Evolutionary conservation across 2,797 vertebrate genomes (phyloP), one percentile per base, ranked within the genome.

Genomic region (Crax fasciolata): DNA sequence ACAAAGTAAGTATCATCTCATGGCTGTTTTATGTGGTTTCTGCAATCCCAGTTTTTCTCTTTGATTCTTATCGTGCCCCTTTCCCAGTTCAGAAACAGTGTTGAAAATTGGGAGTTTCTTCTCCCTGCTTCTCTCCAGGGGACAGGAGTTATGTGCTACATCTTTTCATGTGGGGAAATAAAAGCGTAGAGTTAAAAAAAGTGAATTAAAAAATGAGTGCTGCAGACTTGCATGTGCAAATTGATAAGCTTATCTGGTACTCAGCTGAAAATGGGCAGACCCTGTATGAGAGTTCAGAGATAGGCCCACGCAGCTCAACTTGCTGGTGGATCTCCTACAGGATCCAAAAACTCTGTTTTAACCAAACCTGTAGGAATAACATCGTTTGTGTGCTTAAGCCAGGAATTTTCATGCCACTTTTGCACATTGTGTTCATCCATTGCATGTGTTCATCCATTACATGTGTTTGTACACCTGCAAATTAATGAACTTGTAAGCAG

Each of bases 1-100:
- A 93, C 99, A 99, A 98, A 99, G 99, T 99, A 98, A 99, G 99
- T 98, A 98, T 82, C 68, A 15, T 94, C 94, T 93, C 78, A 79
- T 93, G 90, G 70, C 72, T 2, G 0, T 25, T 87, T 76, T 85
- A 51, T 83, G 90, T 87, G 87, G 88, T 90, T 96, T 93, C 77
- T 95, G 62, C 51, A 89, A 90, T 55, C 66, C 61, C 38, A 32
- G 32, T 1, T 35, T 80, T 84, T 86, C n/a, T 0, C 20, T 85
- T 83, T 49, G 16, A 46, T 92, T 86, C n/a, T 74, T 62, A 63
- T 20, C 2, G 0, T 38, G 77, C 46, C 35, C 43, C 51, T 83
- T 94, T 57, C 76, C 41, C 44, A 39, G 5, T 35, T 87, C 51
- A 81, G 35, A 76, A 90, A 75, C 32, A 24, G 51, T 4, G 6